These are phyloP conservation scores for Vanessa tameamea DNA, from an alignment of 1,140 invertebrate species.

Conservation along the genomic window DNA sequence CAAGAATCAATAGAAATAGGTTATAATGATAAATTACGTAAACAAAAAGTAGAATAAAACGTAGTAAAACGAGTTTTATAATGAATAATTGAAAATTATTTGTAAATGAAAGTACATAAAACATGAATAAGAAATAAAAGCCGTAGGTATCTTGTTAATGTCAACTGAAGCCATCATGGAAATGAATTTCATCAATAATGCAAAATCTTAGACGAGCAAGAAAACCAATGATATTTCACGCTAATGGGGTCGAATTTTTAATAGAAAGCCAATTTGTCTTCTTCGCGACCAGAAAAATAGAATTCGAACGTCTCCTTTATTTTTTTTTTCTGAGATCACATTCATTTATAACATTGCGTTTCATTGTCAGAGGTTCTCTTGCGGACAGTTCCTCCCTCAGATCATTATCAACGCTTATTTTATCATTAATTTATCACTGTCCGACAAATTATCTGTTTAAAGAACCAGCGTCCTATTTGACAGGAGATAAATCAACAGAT, in stretches of 20 bases:
- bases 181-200: constrained; percentile 23
- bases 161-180: constrained; percentile 5
- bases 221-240: constrained; percentile 17
- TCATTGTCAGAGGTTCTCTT: constrained; percentile 15
- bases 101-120: background rate
- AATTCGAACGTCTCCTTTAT: constrained; percentile 18
- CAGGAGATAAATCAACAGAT: constrained; percentile 27
- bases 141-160: background rate
- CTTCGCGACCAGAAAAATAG: constrained; percentile 24
- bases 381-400: constrained; percentile 39
- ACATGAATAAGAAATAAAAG: background rate
- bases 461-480: constrained; percentile 41
- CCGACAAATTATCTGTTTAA: constrained; percentile 63
- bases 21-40: background rate
- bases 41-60: background rate
- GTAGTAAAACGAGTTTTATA: background rate
- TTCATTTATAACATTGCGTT: constrained; percentile 36
- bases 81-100: too few species aligned
- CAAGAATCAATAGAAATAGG: background rate
- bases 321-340: constrained; percentile 22
- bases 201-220: constrained; percentile 12
- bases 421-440: constrained; percentile 72
- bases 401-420: constrained; percentile 72
- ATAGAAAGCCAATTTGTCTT: constrained; percentile 33
- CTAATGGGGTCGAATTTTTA: constrained; percentile 24